phyloP scores from a whole-genome alignment of 2,113 vertebrate species.

The Noturus placidus region DNA sequence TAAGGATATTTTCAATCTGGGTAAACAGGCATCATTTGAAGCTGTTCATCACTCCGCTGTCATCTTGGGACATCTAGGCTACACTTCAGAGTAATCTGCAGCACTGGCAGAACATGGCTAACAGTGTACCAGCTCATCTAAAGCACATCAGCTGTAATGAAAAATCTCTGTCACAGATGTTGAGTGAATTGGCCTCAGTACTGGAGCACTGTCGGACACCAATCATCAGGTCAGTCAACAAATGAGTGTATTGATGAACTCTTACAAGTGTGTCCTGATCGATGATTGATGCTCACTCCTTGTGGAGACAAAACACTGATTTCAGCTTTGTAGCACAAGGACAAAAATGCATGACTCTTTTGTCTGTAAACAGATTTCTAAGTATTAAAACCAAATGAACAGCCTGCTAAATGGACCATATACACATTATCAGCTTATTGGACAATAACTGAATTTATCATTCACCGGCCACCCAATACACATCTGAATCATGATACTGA shows the following conservation, averaged over 20 bases:
- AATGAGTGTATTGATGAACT: conserved; percentile 39
- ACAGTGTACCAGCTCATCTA: conserved; percentile 1
- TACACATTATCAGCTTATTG: neutral
- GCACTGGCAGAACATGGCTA: neutral
- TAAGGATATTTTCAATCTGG: neutral
- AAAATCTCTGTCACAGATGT: conserved; percentile 34
- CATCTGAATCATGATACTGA: neutral
- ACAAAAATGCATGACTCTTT: conserved; percentile 1
- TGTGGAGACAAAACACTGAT: conserved; percentile 2
- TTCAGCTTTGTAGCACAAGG: neutral
- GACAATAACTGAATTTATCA: conserved; percentile 18
- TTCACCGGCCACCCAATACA: neutral
- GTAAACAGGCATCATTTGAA: conserved; percentile 26
- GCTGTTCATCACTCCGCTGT: neutral
- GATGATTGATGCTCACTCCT: conserved; percentile 3
- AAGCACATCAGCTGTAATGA: conserved; percentile 31
- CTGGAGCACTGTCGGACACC: neutral
- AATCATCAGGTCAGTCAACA: conserved; percentile 40
- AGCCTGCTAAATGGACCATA: neutral
- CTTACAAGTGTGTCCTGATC: conserved; percentile 29
- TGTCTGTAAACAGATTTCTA: neutral
- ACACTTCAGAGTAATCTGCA: neutral
- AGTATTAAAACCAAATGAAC: conserved; percentile 17
- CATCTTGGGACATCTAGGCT: neutral
- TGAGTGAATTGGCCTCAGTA: conserved; percentile 12